Base-by-base conservation (phyloP, 1,140 invertebrate genomes). In the Mycetomoellerius zeteki region DNA sequence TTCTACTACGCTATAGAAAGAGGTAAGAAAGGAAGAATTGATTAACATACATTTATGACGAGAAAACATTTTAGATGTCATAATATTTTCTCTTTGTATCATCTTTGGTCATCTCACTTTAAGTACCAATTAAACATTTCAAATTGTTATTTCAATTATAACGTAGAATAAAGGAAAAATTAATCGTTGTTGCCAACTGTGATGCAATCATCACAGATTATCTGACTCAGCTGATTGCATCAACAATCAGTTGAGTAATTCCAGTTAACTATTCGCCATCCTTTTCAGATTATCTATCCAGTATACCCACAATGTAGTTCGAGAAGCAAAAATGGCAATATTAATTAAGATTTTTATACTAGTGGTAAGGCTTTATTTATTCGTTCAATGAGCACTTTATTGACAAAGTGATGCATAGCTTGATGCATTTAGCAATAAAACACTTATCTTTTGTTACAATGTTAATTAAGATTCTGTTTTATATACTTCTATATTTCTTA, bases 221-320 rank as follows among this genome's bases (percentile, higher is more conserved):
- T 7, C 14, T 50, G 5, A 73, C 33, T 67, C 47, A 56, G 8
- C 19, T 60, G 56, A 77, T 62, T 62, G 37, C 56, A 60, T 4
- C 33, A 62, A 77, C 5, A 64, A 33, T 78, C 2, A 16, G 19
- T 65, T 64, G 75, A 64, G 8, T 30, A 65, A 52, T 30, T n/a
- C 6, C 47, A 64, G 10, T 80, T 33, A 54, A 24, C 19, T 21
- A 78, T 50, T 50, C 43, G 27, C 43, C n/a, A 21, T 67, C 14
- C 14, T 21, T 80, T 54, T 37, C 27, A 56, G 19, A 80, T 80
- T 67, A 52, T 16, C 52, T 33, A 0, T n/a, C 3, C 21, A 21
- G 2, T 10, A 19, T 65, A 16, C 16, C 8, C 14, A 69, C 65
- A 69, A 50, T 43, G 21, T 16, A 37, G 14, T 16, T 58, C 21